These are phyloP conservation scores for Dipus sagitta DNA, from an alignment of 2,797 vertebrate genomes.

Conservation along the genomic window DNA sequence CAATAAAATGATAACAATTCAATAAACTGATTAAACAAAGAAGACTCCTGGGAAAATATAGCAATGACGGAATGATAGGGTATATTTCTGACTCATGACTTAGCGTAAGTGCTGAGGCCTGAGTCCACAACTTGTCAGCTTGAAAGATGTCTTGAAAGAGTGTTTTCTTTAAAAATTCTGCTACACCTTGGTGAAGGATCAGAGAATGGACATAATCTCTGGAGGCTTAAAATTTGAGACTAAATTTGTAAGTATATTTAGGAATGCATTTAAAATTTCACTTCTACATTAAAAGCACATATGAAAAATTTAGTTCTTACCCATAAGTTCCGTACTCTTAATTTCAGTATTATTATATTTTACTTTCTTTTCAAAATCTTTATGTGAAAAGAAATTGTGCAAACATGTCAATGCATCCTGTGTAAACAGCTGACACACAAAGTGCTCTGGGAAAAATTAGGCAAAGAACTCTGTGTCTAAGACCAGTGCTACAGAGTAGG, in stretches of 20 bases:
- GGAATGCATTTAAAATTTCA: not conserved
- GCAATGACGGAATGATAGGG: not conserved
- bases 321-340: no score
- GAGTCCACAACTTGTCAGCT: not conserved
- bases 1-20: not conserved
- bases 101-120: not conserved
- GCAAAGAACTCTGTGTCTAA: not conserved
- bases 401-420: not conserved
- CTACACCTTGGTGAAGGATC: not conserved
- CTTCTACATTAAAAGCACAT: not conserved
- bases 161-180: not conserved
- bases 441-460: not conserved
- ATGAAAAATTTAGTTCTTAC: not conserved
- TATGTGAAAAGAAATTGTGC: not conserved
- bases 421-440: constrained; percentile 17
- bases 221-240: not conserved
- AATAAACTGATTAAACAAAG: constrained; percentile 7
- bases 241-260: not conserved
- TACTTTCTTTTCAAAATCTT: not conserved
- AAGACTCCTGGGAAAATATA: not conserved
- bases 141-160: not conserved
- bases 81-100: not conserved
- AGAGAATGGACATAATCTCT: not conserved
- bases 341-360: not conserved
- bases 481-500: not conserved